Evolutionary conservation across 2,888 invertebrate genomes (phyloP).

Genomic region (Lasioglossum pauxillum): DNA sequence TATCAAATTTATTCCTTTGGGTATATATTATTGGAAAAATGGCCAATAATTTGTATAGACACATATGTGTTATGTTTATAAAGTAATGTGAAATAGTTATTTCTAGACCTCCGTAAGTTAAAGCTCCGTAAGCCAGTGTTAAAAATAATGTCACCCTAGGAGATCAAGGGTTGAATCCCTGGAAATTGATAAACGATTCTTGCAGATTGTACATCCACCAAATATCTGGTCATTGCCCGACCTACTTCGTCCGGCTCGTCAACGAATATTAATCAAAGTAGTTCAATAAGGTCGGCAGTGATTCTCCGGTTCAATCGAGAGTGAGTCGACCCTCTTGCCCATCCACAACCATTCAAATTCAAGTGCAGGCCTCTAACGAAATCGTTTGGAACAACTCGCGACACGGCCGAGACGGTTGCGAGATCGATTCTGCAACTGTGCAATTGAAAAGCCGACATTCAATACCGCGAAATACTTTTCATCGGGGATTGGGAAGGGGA

Average conservation of each 20-base stretch:
- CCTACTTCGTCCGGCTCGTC: constrained; percentile 60
- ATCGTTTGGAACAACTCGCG: constrained; percentile 25
- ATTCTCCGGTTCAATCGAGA: constrained; percentile 58
- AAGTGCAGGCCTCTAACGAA: constrained; percentile 23
- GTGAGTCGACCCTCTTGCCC: constrained; percentile 42
- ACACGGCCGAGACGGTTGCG: not conserved
- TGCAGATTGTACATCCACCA: constrained; percentile 18
- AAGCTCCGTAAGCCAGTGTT: no score
- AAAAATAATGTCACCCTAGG: not conserved
- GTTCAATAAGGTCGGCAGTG: constrained; percentile 58
- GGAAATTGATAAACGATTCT: not conserved
- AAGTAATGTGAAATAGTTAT: no score
- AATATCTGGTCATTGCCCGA: constrained; percentile 66
- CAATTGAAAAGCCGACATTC: constrained; percentile 3
- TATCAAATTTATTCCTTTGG: no score
- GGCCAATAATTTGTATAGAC: no score
- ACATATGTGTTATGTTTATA: no score
- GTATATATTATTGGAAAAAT: no score
- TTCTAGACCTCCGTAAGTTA: no score
- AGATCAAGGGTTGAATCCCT: not conserved
- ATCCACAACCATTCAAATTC: constrained; percentile 28
- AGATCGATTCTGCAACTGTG: not conserved
- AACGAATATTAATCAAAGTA: constrained; percentile 53
- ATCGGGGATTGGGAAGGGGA: constrained; percentile 21
- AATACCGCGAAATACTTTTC: constrained; percentile 24